These are phyloP conservation scores for Nixonia krombeini DNA, from an alignment of 1,140 invertebrate species.

Conservation along the genomic window DNA sequence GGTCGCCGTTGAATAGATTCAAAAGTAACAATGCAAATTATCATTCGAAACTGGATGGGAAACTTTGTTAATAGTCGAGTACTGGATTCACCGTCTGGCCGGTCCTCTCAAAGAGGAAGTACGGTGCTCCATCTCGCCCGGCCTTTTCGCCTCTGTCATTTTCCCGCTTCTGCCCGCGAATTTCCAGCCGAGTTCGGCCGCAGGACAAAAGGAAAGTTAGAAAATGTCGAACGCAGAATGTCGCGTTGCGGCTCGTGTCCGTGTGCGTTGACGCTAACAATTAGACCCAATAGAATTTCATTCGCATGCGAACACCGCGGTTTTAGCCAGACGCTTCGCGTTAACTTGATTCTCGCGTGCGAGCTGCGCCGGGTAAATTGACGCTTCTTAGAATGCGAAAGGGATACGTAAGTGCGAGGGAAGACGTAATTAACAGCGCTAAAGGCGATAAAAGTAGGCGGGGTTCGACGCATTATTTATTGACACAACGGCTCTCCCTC, in stretches of 20 bases:
- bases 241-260: slow-evolving; percentile 35
- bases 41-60: slow-evolving; percentile 4
- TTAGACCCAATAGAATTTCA: slow-evolving; percentile 19
- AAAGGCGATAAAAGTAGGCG: too few species aligned
- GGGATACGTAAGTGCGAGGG: too few species aligned
- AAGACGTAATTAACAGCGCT: too few species aligned
- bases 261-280: slow-evolving; percentile 23
- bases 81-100: slow-evolving; percentile 12
- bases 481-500: too few species aligned
- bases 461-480: too few species aligned
- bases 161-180: slow-evolving; percentile 13
- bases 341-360: background rate
- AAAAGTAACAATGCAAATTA: background rate
- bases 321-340: background rate
- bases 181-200: slow-evolving; percentile 22
- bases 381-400: too few species aligned
- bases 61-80: slow-evolving; percentile 2
- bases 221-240: slow-evolving; percentile 35
- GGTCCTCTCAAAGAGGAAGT: background rate
- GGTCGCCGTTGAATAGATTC: too few species aligned
- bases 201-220: slow-evolving; percentile 35
- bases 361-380: too few species aligned
- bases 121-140: background rate
- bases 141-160: background rate
- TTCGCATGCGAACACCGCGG: slow-evolving; percentile 19